A percentile compares a stretch with the other conserved stretches of the same genome.
Conservation (phyloP, 2,113 vertebrate species). For the Planiliza haematocheilus region DNA sequence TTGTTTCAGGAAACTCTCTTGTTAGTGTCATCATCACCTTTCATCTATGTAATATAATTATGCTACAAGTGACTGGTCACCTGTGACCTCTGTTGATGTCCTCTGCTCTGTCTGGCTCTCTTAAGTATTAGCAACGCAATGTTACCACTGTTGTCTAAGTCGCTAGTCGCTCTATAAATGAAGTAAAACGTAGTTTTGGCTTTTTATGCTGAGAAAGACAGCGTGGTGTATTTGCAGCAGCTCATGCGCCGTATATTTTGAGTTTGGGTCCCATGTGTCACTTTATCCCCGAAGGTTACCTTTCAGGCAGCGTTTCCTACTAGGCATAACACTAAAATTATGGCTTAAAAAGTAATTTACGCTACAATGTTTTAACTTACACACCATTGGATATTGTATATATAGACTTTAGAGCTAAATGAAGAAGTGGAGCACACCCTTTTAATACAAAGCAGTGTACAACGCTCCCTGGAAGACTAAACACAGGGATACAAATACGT, state of each 20-base stretch:
- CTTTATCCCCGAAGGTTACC: rapidly evolving
- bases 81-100: neutral
- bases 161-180: neutral
- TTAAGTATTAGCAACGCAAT: neutral
- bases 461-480: neutral
- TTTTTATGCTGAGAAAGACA: neutral
- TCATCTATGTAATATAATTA: neutral
- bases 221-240: too few species aligned
- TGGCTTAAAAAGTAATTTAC: too few species aligned
- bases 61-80: neutral
- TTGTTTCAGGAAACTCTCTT: neutral
- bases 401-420: rapidly evolving
- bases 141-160: neutral
- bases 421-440: neutral
- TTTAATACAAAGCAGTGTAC: rapidly evolving
- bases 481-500: rapidly evolving
- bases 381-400: rapidly evolving
- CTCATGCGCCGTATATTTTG: rapidly evolving
- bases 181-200: rapidly evolving
- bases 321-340: too few species aligned
- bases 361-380: neutral
- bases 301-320: neutral
- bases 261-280: rapidly evolving
- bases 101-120: neutral
- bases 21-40: neutral